phyloP scores from a whole-genome alignment of 2,888 invertebrate genomes.

The Cancer borealis region DNA sequence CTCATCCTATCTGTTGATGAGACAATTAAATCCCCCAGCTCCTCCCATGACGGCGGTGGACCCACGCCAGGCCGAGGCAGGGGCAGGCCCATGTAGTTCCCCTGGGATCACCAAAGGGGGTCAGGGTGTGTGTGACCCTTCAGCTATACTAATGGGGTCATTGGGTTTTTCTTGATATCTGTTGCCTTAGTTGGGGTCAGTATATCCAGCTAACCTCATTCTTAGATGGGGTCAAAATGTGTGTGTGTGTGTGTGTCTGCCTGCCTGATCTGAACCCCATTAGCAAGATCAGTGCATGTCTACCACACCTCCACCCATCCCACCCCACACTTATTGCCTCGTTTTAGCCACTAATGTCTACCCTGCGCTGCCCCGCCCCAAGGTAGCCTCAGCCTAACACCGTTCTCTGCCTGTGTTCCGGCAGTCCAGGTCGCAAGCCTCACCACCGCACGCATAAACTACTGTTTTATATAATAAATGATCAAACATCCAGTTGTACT shows the following conservation, averaged over 20 bases:
- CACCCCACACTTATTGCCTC: neutral
- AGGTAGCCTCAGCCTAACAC: neutral
- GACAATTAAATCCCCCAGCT: constrained; percentile 91
- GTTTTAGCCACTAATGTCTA: neutral
- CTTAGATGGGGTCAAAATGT: neutral
- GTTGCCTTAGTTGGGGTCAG: neutral
- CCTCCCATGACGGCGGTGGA: constrained; percentile 77
- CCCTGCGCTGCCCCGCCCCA: neutral
- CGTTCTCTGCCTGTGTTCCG: neutral
- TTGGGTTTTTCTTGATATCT: neutral
- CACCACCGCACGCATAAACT: constrained; percentile 6
- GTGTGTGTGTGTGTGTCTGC: neutral
- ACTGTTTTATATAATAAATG: constrained; percentile 11
- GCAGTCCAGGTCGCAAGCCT: constrained; percentile 15
- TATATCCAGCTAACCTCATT: neutral
- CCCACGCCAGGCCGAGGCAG: constrained; percentile 75
- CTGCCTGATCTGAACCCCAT: neutral
- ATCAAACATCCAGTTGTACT: neutral
- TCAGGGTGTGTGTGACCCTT: neutral
- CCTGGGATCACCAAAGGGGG: neutral
- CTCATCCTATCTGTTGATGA: constrained; percentile 98
- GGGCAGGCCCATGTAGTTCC: constrained; percentile 81
- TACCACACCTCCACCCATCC: neutral
- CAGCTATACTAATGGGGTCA: constrained; percentile 1
- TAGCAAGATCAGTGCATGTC: neutral